phyloP scores from a whole-genome alignment of 1,140 invertebrate species.

The Agraylea sexmaculata region DNA sequence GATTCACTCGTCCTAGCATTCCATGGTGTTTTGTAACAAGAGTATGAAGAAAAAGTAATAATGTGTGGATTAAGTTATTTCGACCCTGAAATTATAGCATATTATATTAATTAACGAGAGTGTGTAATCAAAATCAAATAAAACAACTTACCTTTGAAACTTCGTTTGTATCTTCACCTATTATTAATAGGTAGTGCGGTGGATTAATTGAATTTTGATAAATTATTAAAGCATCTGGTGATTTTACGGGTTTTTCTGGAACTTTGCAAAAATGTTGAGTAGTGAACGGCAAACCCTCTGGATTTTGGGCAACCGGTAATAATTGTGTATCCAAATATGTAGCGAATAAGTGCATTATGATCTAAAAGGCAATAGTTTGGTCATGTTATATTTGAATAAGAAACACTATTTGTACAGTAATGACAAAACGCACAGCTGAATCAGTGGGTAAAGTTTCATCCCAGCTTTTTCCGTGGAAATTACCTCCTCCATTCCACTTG shows the following conservation, averaged over 20 bases:
- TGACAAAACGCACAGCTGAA: constrained; percentile 46
- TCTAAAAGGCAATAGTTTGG: constrained; percentile 39
- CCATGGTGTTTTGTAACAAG: constrained; percentile 63
- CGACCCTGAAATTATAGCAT: constrained; percentile 48
- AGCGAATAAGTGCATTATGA: constrained; percentile 72
- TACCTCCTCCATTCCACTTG: constrained; percentile 65
- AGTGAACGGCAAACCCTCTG: constrained; percentile 61
- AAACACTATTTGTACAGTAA: background rate
- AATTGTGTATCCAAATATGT: constrained; percentile 72
- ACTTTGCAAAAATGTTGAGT: constrained; percentile 42
- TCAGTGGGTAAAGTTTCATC: constrained; percentile 69
- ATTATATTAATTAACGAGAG: background rate
- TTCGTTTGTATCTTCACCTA: constrained; percentile 49
- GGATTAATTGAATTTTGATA: constrained; percentile 49
- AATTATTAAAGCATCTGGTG: constrained; percentile 38
- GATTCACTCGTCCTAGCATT: constrained; percentile 64
- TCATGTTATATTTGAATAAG: no score
- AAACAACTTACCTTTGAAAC: constrained; percentile 47
- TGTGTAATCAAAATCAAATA: background rate
- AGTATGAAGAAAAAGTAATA: constrained; percentile 66
- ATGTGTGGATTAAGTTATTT: constrained; percentile 72
- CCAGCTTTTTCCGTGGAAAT: constrained; percentile 63
- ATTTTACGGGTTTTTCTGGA: constrained; percentile 41
- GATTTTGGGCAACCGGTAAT: constrained; percentile 58
- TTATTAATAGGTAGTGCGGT: constrained; percentile 56